Base-by-base conservation (phyloP, 2,888 invertebrate species). In the Drosophila kuntzei region DNA sequence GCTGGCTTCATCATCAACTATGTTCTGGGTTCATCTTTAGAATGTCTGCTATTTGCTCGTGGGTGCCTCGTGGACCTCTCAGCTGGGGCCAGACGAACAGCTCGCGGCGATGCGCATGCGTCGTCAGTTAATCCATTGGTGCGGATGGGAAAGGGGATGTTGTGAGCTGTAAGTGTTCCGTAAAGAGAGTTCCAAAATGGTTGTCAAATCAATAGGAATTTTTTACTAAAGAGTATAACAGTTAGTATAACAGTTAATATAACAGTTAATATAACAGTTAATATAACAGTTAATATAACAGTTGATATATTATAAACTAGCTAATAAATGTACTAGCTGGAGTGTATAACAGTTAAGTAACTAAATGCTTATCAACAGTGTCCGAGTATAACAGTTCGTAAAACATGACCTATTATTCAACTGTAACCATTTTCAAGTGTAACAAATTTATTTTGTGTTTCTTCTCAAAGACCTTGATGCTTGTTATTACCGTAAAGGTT, bases 1-100 rank as follows among this genome's bases (percentile, higher is more conserved):
- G 73, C 76, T 68, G 60, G 87, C 89, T 72, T 74, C 80, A 79
- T 79, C 80, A 87, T 76, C 85, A 84, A 82, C 79, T 65, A 61
- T 69, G 57, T 69, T 64, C 18, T 51, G 59, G 74, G 68, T 71
- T 63, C 76, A 66, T 63, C 70, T 65, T 39, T 37, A 66, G 76
- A 61, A 64, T 70, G 62, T 66, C 47, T 63, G 43, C 51, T 29
- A 41, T 41, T 50, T 25, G 44, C 61, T 76, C 62, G 84, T 88
- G 83, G 84, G 85, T 85, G 85, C 75, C 72, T 46, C 53, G 58
- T 8, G 41, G 44, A 41, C 12, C 51, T 65, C 44, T 65, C 37
- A 16, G 60, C 14, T 29, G 49, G 36, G 53, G 49, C 27, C 47
- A 60, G 20, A 70, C 57, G 51, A 53, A 32, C 18, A 36, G 12